phyloP scores from a whole-genome alignment of 2,113 vertebrate species.

The Aldabrachelys gigantea region DNA sequence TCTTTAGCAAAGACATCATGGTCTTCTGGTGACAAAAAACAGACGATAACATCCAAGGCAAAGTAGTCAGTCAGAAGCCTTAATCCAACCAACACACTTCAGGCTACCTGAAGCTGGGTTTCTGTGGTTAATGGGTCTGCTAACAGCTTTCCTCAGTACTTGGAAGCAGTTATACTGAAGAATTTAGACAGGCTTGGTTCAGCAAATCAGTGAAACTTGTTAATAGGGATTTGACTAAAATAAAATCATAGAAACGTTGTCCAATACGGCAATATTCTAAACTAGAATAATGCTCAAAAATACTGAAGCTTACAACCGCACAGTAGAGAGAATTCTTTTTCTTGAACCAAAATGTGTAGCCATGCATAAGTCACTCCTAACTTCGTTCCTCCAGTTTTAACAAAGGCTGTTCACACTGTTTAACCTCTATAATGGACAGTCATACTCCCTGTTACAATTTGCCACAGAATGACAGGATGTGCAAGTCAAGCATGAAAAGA shows the following conservation, averaged over 20 bases:
- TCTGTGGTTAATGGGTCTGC: accelerated
- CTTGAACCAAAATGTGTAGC: background rate
- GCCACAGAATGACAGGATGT: background rate
- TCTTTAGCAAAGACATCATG: background rate
- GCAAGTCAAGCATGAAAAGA: background rate
- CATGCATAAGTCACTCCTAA: background rate
- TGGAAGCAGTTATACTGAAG: background rate
- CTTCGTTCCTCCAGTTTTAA: background rate
- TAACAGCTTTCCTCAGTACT: accelerated
- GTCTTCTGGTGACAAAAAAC: background rate
- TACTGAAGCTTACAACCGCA: background rate
- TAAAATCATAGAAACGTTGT: background rate
- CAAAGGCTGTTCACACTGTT: background rate
- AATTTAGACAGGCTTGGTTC: background rate
- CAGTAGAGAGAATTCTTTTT: background rate
- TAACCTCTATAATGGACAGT: background rate
- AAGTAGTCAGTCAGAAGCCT: background rate
- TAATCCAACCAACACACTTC: background rate
- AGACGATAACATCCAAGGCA: background rate
- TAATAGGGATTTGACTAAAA: background rate
- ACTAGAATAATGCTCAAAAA: background rate
- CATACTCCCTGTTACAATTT: background rate
- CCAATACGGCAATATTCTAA: background rate
- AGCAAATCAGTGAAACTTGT: background rate
- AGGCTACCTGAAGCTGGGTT: background rate